Evolutionary conservation across 2,888 invertebrate genomes (phyloP).

Genomic region (Drosophila pegasa): DNA sequence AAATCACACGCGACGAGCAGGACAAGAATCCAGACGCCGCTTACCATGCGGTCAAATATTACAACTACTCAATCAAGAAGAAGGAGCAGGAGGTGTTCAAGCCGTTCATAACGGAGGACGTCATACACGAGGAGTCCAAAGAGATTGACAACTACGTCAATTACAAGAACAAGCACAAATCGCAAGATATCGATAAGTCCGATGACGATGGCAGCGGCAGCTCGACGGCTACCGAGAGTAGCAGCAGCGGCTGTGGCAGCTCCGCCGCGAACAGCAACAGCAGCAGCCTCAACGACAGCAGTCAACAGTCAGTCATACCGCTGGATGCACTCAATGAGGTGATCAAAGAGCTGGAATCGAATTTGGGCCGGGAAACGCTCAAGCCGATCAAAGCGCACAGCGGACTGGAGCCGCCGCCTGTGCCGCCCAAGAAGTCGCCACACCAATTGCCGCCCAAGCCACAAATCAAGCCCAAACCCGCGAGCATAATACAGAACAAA

Average conservation of each 20-base stretch:
- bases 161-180: constrained; percentile 90
- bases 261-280: constrained; percentile 81
- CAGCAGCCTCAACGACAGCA: constrained; percentile 81
- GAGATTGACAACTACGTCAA: constrained; percentile 92
- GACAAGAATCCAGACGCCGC: constrained; percentile 95
- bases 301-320: constrained; percentile 73
- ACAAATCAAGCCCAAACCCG: constrained; percentile 87
- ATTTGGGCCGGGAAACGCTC: constrained; percentile 77
- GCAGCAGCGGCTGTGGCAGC: constrained; percentile 73
- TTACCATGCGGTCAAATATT: constrained; percentile 95
- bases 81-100: constrained; percentile 91
- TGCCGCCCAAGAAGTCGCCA: constrained; percentile 84
- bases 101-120: constrained; percentile 92
- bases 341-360: constrained; percentile 81
- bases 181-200: constrained; percentile 86
- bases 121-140: constrained; percentile 92
- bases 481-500: constrained; percentile 81
- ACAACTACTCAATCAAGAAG: constrained; percentile 94
- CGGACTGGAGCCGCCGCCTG: constrained; percentile 81
- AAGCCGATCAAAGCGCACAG: constrained; percentile 61
- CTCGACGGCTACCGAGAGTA: constrained; percentile 72
- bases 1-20: constrained; percentile 94
- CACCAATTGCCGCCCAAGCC: constrained; percentile 84
- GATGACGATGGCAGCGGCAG: constrained; percentile 85
- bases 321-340: constrained; percentile 77